These are phyloP conservation scores for Lathamus discolor DNA, from an alignment of 2,113 vertebrate species.

Conservation along the genomic window DNA sequence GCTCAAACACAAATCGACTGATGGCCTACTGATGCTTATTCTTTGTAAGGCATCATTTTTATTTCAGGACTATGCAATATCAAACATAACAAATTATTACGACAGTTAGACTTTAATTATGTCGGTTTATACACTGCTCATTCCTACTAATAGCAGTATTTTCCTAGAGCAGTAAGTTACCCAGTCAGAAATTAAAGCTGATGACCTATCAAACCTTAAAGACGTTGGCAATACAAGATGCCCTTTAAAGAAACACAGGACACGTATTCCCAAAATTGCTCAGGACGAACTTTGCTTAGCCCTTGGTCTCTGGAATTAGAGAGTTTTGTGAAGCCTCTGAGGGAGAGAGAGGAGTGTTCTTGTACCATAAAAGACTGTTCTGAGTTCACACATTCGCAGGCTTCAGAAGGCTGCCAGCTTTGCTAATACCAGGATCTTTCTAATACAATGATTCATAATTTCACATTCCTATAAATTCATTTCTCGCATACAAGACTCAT, in stretches of 20 bases:
- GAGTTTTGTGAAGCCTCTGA: neutral
- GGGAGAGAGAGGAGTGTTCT: neutral
- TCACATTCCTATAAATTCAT: neutral
- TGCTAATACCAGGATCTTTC: neutral
- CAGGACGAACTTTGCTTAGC: neutral
- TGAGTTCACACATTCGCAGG: neutral
- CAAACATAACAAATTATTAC: neutral
- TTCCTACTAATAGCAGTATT: neutral
- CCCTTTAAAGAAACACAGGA: neutral
- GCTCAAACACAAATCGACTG: neutral
- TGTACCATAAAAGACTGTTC: neutral
- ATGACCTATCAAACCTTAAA: neutral
- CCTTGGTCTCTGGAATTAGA: conserved; percentile 4
- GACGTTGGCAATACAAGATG: neutral
- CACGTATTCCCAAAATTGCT: neutral
- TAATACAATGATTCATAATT: neutral
- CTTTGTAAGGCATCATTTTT: neutral
- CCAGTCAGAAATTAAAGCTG: neutral
- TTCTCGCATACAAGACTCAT: neutral
- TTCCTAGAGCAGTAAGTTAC: neutral
- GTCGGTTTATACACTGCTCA: neutral
- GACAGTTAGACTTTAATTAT: neutral
- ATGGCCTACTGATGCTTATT: neutral
- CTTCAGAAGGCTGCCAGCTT: neutral
- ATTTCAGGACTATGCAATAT: neutral